Percentiles rank a stretch among this genome's conserved stretches.
phyloP scores from a whole-genome alignment of 2,888 invertebrate genomes.

The Pyrocoelia pectoralis region DNA sequence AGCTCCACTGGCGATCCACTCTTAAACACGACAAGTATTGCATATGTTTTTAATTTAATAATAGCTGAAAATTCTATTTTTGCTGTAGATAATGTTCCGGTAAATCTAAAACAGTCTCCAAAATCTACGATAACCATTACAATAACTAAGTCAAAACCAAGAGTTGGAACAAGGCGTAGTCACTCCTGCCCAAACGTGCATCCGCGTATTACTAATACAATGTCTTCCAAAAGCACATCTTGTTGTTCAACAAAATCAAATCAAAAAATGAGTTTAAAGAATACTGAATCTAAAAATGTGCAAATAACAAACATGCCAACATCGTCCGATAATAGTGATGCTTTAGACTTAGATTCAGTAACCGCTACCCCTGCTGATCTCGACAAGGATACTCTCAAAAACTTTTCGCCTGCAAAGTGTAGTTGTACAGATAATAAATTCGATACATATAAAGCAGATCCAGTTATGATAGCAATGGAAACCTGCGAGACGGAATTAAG shows the following conservation, averaged over 20 bases:
- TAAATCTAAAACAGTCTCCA: neutral
- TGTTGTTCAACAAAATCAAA: neutral
- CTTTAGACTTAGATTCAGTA: no score
- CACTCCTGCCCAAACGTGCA: neutral
- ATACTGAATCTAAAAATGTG: neutral
- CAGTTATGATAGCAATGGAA: conserved; percentile 39
- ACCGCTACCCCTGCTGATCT: no score
- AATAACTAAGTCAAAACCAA: neutral
- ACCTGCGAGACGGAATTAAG: conserved; percentile 45
- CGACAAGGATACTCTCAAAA: neutral
- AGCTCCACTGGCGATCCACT: neutral
- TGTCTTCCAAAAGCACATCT: no score
- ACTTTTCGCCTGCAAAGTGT: conserved; percentile 7
- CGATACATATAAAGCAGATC: conserved; percentile 27
- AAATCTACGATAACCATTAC: neutral
- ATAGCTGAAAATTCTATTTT: neutral
- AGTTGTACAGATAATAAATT: conserved; percentile 12
- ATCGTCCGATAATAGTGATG: neutral
- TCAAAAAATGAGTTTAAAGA: neutral
- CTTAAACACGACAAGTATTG: neutral
- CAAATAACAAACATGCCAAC: no score
- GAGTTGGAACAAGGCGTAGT: neutral
- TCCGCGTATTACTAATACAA: neutral
- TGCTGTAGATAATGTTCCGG: neutral
- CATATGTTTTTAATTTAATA: no score